Percentiles rank a stretch among this genome's conserved stretches.
These are phyloP conservation scores for Penaeus indicus DNA, from an alignment of 1,140 invertebrate species.

Conservation along the genomic window DNA sequence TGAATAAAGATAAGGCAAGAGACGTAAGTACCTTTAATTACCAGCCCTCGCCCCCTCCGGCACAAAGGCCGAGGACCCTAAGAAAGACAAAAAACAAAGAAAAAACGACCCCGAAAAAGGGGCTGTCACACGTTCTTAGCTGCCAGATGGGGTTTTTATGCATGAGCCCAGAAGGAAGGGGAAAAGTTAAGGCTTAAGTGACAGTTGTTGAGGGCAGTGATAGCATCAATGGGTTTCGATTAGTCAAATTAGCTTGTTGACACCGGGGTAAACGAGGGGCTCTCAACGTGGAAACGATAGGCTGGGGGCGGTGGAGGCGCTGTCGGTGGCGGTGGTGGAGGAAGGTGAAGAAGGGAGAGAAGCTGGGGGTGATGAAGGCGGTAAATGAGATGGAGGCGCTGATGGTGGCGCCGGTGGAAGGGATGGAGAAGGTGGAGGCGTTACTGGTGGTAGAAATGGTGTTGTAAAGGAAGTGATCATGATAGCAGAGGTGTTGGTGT, in stretches of 20 bases:
- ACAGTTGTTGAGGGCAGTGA: constrained; percentile 62
- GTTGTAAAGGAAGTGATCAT: no score
- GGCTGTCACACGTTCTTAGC: constrained; percentile 58
- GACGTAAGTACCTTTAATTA: constrained; percentile 51
- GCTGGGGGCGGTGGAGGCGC: not conserved
- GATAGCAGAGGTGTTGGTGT: no score
- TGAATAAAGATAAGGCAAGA: constrained; percentile 20
- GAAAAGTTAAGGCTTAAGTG: constrained; percentile 54
- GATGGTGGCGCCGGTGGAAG: no score
- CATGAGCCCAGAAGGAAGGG: constrained; percentile 54
- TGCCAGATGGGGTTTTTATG: constrained; percentile 61
- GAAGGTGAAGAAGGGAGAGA: no score
- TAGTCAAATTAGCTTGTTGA: constrained; percentile 64
- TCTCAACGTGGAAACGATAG: constrained; percentile 55
- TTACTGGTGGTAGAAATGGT: no score
- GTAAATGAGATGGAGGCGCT: no score
- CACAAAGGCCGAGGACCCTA: not conserved
- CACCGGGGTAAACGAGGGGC: constrained; percentile 57
- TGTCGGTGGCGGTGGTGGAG: no score
- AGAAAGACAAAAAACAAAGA: constrained; percentile 28
- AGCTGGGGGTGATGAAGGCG: no score
- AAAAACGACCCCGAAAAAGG: constrained; percentile 37
- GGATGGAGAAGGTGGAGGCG: no score
- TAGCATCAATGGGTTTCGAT: constrained; percentile 63
- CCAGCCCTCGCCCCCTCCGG: constrained; percentile 1